These are phyloP conservation scores for Agapornis canus DNA, from an alignment of 2,797 vertebrate genomes.

Conservation along the genomic window DNA sequence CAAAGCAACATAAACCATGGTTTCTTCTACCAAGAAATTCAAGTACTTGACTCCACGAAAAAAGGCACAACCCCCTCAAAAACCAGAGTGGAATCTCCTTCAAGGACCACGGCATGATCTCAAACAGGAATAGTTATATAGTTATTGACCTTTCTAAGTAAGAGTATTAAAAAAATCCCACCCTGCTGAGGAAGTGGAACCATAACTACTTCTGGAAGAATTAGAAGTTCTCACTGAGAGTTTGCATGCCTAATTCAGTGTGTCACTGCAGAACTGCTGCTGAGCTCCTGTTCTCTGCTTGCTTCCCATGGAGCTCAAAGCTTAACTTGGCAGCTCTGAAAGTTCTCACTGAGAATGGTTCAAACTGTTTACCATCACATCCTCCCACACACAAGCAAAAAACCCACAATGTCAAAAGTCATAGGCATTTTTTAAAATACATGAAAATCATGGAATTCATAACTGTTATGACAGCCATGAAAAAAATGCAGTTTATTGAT, in stretches of 20 bases:
- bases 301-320: slow-evolving; percentile 46
- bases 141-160: background rate
- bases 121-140: background rate
- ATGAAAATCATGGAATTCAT: background rate
- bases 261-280: slow-evolving; percentile 42
- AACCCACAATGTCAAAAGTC: background rate
- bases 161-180: background rate
- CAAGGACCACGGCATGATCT: background rate
- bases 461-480: background rate
- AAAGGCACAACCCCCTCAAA: background rate
- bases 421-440: background rate
- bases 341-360: slow-evolving; percentile 39
- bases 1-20: background rate
- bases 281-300: slow-evolving; percentile 24
- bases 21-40: background rate
- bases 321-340: slow-evolving; percentile 40
- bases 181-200: background rate
- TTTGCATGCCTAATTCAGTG: slow-evolving; percentile 7
- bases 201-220: slow-evolving; percentile 5
- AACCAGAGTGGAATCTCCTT: background rate
- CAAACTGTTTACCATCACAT: slow-evolving; percentile 37
- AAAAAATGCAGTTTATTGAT: slow-evolving; percentile 16
- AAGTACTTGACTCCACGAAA: background rate
- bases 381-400: slow-evolving; percentile 16
- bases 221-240: slow-evolving; percentile 5